Percentiles rank a stretch among this genome's conserved stretches.
phyloP scores from a whole-genome alignment of 2,888 invertebrate species.

The Xiphydria camelus region DNA sequence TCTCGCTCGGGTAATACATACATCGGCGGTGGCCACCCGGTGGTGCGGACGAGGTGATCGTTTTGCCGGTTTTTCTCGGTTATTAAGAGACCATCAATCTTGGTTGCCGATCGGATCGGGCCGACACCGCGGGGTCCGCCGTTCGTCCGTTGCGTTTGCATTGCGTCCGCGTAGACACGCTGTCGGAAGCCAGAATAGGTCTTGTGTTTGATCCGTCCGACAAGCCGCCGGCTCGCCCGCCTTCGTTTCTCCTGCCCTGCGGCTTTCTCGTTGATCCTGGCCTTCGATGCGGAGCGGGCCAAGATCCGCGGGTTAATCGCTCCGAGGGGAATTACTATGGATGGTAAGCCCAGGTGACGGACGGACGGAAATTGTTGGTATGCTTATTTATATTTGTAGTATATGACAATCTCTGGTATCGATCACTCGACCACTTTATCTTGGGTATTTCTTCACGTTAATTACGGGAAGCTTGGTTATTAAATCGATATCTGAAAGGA shows the following conservation, averaged over 20 bases:
- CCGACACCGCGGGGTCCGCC: constrained; percentile 35
- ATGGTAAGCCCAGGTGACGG: constrained; percentile 29
- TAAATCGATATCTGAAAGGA: too few relatives aligned
- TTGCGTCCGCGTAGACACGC: constrained; percentile 15
- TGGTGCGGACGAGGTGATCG: constrained; percentile 37
- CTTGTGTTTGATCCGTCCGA: constrained; percentile 15
- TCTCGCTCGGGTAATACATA: constrained; percentile 17
- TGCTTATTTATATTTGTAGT: too few relatives aligned
- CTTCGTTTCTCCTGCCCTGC: background rate
- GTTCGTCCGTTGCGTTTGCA: background rate
- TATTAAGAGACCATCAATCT: constrained; percentile 56
- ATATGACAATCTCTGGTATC: too few relatives aligned
- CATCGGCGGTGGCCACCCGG: constrained; percentile 34
- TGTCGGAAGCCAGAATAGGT: constrained; percentile 27
- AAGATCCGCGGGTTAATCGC: constrained; percentile 33
- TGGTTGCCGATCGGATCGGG: constrained; percentile 39
- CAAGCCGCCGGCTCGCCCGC: constrained; percentile 1
- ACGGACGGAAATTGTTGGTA: constrained; percentile 31
- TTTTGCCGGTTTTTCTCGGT: constrained; percentile 54
- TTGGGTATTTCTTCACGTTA: too few relatives aligned
- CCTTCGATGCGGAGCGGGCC: constrained; percentile 20
- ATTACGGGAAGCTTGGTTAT: too few relatives aligned
- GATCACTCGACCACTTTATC: too few relatives aligned
- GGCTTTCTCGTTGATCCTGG: constrained; percentile 15
- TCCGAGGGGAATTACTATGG: constrained; percentile 25